Evolutionary conservation across 2,888 invertebrate species (phyloP).

Genomic region (Calephelis perditalis): DNA sequence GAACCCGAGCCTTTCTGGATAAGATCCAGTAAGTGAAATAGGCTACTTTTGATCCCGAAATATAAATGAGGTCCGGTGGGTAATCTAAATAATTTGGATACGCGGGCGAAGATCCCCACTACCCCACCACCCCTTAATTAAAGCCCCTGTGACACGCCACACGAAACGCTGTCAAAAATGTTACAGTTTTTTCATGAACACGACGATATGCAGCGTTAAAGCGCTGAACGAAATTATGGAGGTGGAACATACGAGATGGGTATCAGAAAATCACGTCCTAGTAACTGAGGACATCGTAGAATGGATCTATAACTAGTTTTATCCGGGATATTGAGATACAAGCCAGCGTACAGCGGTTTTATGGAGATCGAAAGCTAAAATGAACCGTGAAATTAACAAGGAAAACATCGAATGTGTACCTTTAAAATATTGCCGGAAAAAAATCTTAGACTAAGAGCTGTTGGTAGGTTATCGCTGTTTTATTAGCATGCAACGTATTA

Average conservation of each 20-base stretch:
- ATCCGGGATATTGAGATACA: not conserved
- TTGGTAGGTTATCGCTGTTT: no score
- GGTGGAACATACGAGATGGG: not conserved
- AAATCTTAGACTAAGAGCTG: not conserved
- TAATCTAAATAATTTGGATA: no score
- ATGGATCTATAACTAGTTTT: not conserved
- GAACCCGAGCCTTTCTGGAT: no score
- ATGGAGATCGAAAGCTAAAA: not conserved
- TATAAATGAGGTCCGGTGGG: no score
- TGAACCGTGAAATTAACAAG: not conserved
- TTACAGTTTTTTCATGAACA: no score
- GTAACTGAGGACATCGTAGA: not conserved
- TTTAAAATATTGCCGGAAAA: not conserved
- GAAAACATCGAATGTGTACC: not conserved
- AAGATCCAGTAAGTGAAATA: no score
- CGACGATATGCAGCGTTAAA: not conserved
- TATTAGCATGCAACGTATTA: no score
- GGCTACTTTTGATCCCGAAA: no score
- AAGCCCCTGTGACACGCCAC: no score
- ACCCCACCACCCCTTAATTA: no score
- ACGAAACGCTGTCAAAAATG: no score
- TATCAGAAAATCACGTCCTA: not conserved
- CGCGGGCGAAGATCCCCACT: no score
- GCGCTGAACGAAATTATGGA: slow-evolving; percentile 1
- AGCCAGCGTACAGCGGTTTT: not conserved